These are phyloP conservation scores for Cirrhinus mrigala DNA, from an alignment of 2,797 vertebrate genomes.

Conservation along the genomic window DNA sequence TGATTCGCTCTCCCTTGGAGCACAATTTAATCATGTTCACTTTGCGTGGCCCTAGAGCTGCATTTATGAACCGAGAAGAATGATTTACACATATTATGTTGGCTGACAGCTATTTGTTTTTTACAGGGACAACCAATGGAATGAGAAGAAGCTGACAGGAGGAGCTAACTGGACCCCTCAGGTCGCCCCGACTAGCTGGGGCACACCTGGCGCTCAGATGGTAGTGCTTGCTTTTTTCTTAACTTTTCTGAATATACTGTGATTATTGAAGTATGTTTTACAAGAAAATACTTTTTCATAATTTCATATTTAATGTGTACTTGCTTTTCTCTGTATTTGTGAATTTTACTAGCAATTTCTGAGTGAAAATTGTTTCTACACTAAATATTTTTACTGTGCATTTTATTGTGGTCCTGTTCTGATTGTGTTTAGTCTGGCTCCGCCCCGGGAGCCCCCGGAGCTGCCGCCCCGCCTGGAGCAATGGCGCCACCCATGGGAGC, in stretches of 20 bases:
- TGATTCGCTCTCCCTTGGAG: background rate
- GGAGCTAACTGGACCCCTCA: conserved; percentile 97
- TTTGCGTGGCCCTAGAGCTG: conserved; percentile 5
- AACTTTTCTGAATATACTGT: too few relatives aligned
- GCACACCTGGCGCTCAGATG: conserved; percentile 84
- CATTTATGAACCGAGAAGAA: background rate
- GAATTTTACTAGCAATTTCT: background rate
- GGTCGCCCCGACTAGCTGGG: conserved; percentile 94
- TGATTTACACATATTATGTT: conserved; percentile 11
- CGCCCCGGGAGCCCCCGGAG: conserved; percentile 73
- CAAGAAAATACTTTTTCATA: too few relatives aligned
- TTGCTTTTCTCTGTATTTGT: background rate
- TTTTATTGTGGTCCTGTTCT: conserved; percentile 31
- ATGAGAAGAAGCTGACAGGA: conserved; percentile 95
- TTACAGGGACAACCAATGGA: conserved; percentile 90
- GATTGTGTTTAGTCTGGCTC: conserved; percentile 69
- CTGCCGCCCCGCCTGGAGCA: conserved; percentile 77
- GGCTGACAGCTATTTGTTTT: conserved; percentile 44
- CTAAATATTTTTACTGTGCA: background rate
- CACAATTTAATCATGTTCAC: conserved; percentile 22
- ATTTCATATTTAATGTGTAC: background rate
- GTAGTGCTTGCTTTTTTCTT: conserved; percentile 71
- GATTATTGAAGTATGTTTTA: too few relatives aligned
- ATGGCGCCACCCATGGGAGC: conserved; percentile 75
- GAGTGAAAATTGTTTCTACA: background rate